Base-by-base conservation (phyloP, 2,888 invertebrate species). In the Stomorhina lunata region DNA sequence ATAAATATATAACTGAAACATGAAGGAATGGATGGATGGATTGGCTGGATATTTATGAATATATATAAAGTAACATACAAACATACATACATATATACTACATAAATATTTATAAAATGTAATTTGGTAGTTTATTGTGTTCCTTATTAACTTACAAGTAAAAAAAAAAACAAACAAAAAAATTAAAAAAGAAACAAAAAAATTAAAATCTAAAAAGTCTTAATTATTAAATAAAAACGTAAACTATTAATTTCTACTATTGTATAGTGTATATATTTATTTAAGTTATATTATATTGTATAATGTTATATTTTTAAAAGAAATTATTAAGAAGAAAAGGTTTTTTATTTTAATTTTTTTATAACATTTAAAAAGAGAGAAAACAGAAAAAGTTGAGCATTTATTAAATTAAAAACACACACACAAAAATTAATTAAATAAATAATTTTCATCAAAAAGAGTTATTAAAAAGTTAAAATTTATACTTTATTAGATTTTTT, bases 111-210 rank as follows among this genome's bases (percentile, higher is more conserved):
- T 15, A 78, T 40, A 77, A 78, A 71, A 69, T 79, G 79, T 75
- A 79, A 71, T 79, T 75, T 79, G 61, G 65, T 82, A 82, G 82
- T 82, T 82, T 75, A 78, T 82, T 82, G 75, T 82, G 82, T 82
- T 82, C 79, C 79, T 82, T 79, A 73, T 61, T 73, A 78, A 75
- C 57, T 65, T 75, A 57, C 65, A 34, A n/a, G 53, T 34, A 75
- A 65, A 37, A 50, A 50, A 10, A 22, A 32, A 43, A 63, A 40
- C n/a, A n/a, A n/a, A n/a, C n/a, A n/a, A n/a, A n/a, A n/a, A n/a
- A n/a, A n/a, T n/a, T n/a, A 71, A 34, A 27, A 45, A 61, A 71
- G n/a, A 17, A 37, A 57, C 40, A 25, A 45, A 69, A 65, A 57
- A n/a, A 73, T 34, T 48, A 48, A 76, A 63, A 68, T 40, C 32